Evolutionary conservation across 2,888 invertebrate genomes (phyloP), one percentile per base, ranked within the genome.

Genomic region (Dysmachus trigonus): DNA sequence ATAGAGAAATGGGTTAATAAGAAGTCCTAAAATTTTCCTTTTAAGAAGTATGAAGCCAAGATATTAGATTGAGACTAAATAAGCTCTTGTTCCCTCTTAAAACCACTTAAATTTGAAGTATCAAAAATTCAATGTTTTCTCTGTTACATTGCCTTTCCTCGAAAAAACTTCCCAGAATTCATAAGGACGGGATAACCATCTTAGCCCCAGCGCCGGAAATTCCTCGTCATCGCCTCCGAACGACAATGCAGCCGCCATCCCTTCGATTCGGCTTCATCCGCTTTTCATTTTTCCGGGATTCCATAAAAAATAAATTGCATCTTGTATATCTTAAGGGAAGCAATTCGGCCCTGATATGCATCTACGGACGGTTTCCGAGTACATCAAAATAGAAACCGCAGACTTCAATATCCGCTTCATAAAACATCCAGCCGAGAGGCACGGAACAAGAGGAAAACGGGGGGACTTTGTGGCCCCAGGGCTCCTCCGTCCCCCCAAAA

Each of bases 341-440:
- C 62, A 62, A 62, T 62, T 62, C 76, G 35, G 15, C 10, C 10
- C 38, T 38, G 62, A 51, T 47, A 79, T 51, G 79, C 82, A 82
- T 82, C 62, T 38, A 35, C 62, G n/a, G 62, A 53, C 35, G 22
- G 62, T 62, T 35, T 82, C 31, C 47, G 79, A 30, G 35, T 82
- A 18, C 27, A 15, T 30, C 41, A 83, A 83, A 83, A 83, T 27
- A 38, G 71, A 47, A 72, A 38, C 83, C 83, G 31, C 83, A 83
- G 72, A 83, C 83, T 83, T 18, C 72, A 71, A 83, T 83, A 83
- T 83, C 72, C 83, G 83, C 41, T 38, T 27, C 41, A 72, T 83
- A 83, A 53, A 72, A n/a, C 83, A 83, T 83, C 72, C 83, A 72
- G 71, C 27, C 31, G 30, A 27, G 62, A 5, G 82, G 27, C 18